phyloP scores from a whole-genome alignment of 2,113 vertebrate genomes.

The Coreoperca whiteheadi region DNA sequence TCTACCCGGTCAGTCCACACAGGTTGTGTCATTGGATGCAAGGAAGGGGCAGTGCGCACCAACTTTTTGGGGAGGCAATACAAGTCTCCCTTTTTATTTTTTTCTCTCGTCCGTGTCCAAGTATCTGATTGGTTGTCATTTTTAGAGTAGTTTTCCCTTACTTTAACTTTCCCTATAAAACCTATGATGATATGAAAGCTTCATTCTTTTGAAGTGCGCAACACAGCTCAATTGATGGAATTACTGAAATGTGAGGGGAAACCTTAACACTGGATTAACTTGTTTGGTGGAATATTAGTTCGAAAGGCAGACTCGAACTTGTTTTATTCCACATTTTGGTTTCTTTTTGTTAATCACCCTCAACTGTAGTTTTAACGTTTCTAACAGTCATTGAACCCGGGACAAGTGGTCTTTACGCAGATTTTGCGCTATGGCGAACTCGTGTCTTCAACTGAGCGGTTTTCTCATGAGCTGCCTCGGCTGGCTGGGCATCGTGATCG shows the following conservation, averaged over 20 bases:
- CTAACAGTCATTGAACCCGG: slow-evolving; percentile 23
- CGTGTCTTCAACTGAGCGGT: slow-evolving; percentile 91
- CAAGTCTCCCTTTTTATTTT: neutral
- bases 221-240: slow-evolving; percentile 46
- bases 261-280: slow-evolving; percentile 61
- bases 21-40: neutral
- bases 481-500: slow-evolving; percentile 93
- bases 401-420: slow-evolving; percentile 18
- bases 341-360: neutral
- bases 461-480: slow-evolving; percentile 91
- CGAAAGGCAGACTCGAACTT: neutral
- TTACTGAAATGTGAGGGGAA: slow-evolving; percentile 15
- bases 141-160: slow-evolving; percentile 1
- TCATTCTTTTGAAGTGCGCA: slow-evolving; percentile 34
- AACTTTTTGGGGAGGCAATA: neutral
- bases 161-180: slow-evolving; percentile 68
- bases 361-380: slow-evolving; percentile 7
- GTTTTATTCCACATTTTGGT: neutral
- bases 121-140: slow-evolving; percentile 78
- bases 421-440: slow-evolving; percentile 88
- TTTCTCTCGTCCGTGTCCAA: neutral
- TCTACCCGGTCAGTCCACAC: neutral
- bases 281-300: slow-evolving; percentile 32
- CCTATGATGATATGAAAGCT: slow-evolving; percentile 18
- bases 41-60: slow-evolving; percentile 4